Percentiles rank a stretch among this genome's conserved stretches.
These are phyloP conservation scores for Avahi laniger DNA, from an alignment of 2,797 vertebrate species.

Conservation along the genomic window DNA sequence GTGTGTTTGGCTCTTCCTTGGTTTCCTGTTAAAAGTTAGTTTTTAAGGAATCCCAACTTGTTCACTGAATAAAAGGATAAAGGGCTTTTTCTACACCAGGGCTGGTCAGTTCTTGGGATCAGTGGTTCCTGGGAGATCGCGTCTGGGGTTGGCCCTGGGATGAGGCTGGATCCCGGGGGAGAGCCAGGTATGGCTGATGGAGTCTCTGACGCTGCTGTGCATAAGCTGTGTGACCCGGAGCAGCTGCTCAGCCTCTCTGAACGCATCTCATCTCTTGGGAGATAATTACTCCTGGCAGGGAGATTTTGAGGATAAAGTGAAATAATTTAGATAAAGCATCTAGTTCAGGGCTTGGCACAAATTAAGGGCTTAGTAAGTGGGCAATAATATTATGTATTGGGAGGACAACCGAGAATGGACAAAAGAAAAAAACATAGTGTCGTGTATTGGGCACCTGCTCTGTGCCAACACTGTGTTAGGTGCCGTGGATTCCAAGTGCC, in stretches of 20 bases:
- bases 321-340: background rate
- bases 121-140: background rate
- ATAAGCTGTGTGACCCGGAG: background rate
- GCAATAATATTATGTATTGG: background rate
- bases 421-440: too few relatives aligned
- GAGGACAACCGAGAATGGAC: too few relatives aligned
- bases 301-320: background rate
- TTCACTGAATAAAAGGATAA: background rate
- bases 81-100: background rate
- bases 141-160: background rate
- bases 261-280: background rate
- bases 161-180: background rate
- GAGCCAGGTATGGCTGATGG: background rate
- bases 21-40: slow-evolving; percentile 44
- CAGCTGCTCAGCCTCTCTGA: background rate
- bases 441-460: background rate
- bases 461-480: background rate
- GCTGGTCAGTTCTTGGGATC: background rate
- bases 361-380: background rate
- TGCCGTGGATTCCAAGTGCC: background rate
- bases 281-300: background rate
- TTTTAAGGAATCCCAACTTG: slow-evolving; percentile 7
- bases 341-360: background rate
- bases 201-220: background rate
- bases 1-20: slow-evolving; percentile 1